Percentiles rank a stretch among this genome's conserved stretches.
Conservation (phyloP, 1,140 invertebrate genomes). For the Lanistes nyassanus region DNA sequence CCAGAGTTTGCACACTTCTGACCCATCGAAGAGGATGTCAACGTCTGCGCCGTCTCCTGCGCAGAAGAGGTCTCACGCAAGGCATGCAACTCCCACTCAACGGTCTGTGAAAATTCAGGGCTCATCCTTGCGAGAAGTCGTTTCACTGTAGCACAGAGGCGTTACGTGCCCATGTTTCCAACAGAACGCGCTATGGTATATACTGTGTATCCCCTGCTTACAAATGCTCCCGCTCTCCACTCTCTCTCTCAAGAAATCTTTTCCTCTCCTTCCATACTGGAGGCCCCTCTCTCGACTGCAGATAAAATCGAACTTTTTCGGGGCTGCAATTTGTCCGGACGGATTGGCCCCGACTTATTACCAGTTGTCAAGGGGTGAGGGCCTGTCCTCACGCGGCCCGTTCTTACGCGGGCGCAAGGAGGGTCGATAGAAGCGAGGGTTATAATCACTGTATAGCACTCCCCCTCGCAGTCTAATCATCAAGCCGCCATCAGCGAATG, state of each 20-base stretch:
- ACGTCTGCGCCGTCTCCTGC: too few relatives aligned
- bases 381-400: constrained; percentile 1
- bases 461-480: neutral
- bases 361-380: constrained; percentile 6
- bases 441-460: constrained; percentile 17
- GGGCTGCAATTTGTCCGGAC: constrained; percentile 16
- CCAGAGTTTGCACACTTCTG: too few relatives aligned
- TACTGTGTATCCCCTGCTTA: too few relatives aligned
- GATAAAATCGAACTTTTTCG: constrained; percentile 15
- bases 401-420: neutral
- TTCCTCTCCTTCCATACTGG: neutral
- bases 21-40: too few relatives aligned
- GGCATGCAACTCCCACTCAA: too few relatives aligned
- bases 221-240: neutral
- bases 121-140: too few relatives aligned
- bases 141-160: too few relatives aligned
- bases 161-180: too few relatives aligned
- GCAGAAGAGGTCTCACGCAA: too few relatives aligned
- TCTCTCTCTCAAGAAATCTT: neutral
- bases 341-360: constrained; percentile 4
- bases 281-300: too few relatives aligned
- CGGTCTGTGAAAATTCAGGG: too few relatives aligned
- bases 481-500: constrained; percentile 2
- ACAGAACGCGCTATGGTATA: too few relatives aligned
- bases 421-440: constrained; percentile 5